phyloP scores from a whole-genome alignment of 2,888 invertebrate genomes.

The Brachyptera risi region DNA sequence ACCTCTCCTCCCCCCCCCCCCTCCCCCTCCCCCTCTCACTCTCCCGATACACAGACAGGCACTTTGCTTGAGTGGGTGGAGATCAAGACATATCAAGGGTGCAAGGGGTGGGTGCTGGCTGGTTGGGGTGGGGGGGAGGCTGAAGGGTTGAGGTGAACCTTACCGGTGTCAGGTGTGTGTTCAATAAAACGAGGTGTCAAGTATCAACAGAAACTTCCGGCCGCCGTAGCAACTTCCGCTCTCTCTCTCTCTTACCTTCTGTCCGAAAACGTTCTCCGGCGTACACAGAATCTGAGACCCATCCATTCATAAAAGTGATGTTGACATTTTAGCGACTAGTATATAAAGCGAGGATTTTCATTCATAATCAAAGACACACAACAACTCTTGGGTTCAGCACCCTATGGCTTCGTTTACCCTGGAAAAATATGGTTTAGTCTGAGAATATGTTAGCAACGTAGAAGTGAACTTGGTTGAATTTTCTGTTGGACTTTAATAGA shows the following conservation, averaged over 20 bases:
- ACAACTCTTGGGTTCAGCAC: too few relatives aligned
- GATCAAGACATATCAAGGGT: too few relatives aligned
- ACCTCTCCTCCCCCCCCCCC: too few relatives aligned
- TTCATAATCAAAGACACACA: neutral
- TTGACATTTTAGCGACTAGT: neutral
- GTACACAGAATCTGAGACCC: neutral
- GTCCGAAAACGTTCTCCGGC: neutral
- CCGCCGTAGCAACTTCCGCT: neutral
- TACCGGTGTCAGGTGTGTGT: slow-evolving; percentile 9
- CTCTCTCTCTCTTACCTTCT: neutral
- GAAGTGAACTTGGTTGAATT: too few relatives aligned
- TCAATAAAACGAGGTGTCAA: neutral
- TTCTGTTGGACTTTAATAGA: too few relatives aligned
- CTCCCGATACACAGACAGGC: neutral
- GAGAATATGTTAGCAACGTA: too few relatives aligned
- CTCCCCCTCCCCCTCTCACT: too few relatives aligned
- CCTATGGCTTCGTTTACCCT: too few relatives aligned
- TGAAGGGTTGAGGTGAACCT: neutral
- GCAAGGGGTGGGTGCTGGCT: neutral
- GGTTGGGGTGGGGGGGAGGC: neutral
- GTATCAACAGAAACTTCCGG: slow-evolving; percentile 1
- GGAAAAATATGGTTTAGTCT: too few relatives aligned
- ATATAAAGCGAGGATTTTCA: neutral
- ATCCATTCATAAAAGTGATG: slow-evolving; percentile 7
- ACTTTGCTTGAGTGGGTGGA: slow-evolving; percentile 6